phyloP scores from a whole-genome alignment of 2,888 invertebrate species.

The Scrobipalpa atriplicella region DNA sequence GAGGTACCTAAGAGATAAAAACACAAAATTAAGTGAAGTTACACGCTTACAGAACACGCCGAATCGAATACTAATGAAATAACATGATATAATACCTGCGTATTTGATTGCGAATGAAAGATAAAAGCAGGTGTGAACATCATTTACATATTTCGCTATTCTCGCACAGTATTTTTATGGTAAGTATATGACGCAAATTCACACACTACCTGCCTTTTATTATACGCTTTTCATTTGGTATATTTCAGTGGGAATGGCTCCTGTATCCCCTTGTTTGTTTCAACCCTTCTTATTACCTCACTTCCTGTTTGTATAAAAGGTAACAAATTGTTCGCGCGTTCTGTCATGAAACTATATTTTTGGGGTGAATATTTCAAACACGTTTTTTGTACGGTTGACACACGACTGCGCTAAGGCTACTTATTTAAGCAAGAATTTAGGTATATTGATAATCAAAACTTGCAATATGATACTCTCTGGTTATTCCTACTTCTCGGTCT shows the following conservation, averaged over 20 bases:
- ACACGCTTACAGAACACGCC: no score
- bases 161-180: background rate
- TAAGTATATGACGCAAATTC: background rate
- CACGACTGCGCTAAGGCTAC: background rate
- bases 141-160: background rate
- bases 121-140: background rate
- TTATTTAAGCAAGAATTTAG: no score
- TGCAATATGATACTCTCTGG: no score
- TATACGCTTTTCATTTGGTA: constrained; percentile 14
- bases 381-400: background rate
- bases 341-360: constrained; percentile 17
- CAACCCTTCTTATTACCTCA: constrained; percentile 5
- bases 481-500: no score
- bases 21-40: no score
- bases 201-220: constrained; percentile 10
- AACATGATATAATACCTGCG: background rate
- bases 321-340: constrained; percentile 18
- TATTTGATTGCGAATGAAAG: background rate
- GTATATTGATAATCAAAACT: no score
- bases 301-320: constrained; percentile 19
- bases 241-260: constrained; percentile 15
- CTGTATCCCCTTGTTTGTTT: constrained; percentile 8
- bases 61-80: no score
- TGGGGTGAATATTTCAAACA: background rate
- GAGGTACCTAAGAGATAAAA: no score